phyloP scores from a whole-genome alignment of 2,797 vertebrate genomes.

The Artibeus jamaicensis region DNA sequence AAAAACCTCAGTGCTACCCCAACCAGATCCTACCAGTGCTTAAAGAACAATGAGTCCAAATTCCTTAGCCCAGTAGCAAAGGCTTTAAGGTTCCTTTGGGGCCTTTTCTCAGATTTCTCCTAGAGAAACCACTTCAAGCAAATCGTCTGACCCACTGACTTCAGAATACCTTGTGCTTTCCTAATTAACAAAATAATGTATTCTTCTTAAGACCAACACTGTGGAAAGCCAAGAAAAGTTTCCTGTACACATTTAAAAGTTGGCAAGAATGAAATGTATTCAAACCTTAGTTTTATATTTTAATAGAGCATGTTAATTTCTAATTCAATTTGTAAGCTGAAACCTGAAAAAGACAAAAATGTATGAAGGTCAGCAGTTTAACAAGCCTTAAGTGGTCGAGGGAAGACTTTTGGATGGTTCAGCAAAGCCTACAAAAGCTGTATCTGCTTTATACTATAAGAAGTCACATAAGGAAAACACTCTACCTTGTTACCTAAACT shows the following conservation, averaged over 20 bases:
- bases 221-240: slow-evolving; percentile 26
- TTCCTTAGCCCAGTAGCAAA: neutral
- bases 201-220: slow-evolving; percentile 24
- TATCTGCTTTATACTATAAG: neutral
- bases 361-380: neutral
- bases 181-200: neutral
- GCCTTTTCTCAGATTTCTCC: neutral
- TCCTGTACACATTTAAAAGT: slow-evolving; percentile 2
- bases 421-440: neutral
- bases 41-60: neutral
- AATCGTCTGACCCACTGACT: neutral
- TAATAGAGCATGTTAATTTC: neutral
- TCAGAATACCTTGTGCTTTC: neutral
- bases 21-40: neutral
- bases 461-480: neutral
- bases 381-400: neutral
- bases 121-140: neutral
- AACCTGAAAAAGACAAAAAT: slow-evolving; percentile 1
- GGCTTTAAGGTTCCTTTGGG: neutral
- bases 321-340: slow-evolving; percentile 11
- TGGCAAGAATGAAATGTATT: slow-evolving; percentile 23
- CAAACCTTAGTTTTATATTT: neutral
- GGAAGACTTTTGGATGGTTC: neutral
- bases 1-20: neutral
- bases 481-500: neutral